These are phyloP conservation scores for Anthopleura sola DNA, from an alignment of 64 coral and sea anemone species.

Conservation along the genomic window DNA sequence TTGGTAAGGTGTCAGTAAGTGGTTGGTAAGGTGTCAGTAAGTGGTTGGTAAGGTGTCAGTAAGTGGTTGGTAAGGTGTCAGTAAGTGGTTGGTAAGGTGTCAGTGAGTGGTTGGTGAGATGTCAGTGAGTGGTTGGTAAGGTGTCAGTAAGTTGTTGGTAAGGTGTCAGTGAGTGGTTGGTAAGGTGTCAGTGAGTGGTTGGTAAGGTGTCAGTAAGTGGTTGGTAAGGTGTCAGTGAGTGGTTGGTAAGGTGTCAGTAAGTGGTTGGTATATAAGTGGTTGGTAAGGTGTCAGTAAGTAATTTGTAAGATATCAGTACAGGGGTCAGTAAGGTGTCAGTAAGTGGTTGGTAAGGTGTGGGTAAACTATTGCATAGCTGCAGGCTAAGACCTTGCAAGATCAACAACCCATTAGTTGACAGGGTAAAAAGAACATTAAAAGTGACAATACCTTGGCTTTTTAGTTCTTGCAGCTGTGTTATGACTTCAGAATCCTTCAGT, in stretches of 20 bases:
- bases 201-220: background rate
- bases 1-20: constrained; percentile 2
- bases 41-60: background rate
- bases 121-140: no score
- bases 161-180: constrained; percentile 5
- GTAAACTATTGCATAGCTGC: background rate
- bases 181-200: constrained; percentile 9
- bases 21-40: background rate
- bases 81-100: background rate
- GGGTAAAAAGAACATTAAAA: no score
- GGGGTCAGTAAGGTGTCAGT: background rate
- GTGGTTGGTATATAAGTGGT: background rate
- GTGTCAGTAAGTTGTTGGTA: background rate
- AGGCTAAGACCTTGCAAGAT: no score
- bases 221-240: background rate
- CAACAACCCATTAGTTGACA: no score
- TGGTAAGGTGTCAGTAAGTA: constrained; percentile 5
- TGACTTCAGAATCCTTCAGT: background rate
- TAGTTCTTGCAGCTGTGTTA: background rate
- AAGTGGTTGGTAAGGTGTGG: background rate
- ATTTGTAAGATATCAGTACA: no score
- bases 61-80: background rate
- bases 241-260: background rate
- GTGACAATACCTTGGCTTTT: background rate
- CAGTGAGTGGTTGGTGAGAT: background rate